Evolutionary conservation across 1,140 invertebrate genomes (phyloP).

Genomic region (Pentalonia nigronervosa): DNA sequence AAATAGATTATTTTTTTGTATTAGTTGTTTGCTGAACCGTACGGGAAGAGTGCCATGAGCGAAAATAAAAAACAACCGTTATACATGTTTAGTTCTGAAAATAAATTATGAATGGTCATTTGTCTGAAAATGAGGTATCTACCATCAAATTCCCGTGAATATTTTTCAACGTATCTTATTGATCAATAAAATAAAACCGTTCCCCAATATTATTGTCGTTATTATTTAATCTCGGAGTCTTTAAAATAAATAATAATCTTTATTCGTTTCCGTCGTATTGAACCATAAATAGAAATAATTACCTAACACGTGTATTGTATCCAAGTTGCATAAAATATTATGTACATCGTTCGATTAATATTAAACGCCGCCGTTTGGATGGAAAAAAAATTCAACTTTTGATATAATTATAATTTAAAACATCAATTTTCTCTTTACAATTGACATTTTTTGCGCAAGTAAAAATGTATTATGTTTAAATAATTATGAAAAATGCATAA

Average conservation of each 20-base stretch:
- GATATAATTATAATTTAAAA: not conserved
- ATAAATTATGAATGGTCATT: constrained; percentile 4
- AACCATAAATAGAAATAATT: not conserved
- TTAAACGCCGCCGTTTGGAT: not conserved
- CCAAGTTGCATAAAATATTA: not conserved
- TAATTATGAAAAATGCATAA: not conserved
- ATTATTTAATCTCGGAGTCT: not conserved
- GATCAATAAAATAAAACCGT: not conserved
- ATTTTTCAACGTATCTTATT: not conserved
- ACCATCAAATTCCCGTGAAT: not conserved
- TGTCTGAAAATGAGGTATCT: not conserved
- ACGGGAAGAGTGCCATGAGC: not conserved
- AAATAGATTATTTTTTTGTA: constrained; percentile 35
- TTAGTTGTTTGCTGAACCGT: not conserved
- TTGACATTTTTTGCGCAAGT: not conserved
- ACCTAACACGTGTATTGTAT: not conserved
- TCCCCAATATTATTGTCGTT: not conserved
- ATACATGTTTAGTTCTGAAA: not conserved
- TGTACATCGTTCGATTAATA: not conserved
- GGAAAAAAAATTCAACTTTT: not conserved
- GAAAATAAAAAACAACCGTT: not conserved
- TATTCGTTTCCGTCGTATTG: not conserved
- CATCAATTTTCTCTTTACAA: not conserved
- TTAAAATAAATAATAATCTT: not conserved
- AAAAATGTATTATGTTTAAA: not conserved